Evolutionary conservation across 2,797 vertebrate genomes (phyloP).

Genomic region (Sebastes nivosus): DNA sequence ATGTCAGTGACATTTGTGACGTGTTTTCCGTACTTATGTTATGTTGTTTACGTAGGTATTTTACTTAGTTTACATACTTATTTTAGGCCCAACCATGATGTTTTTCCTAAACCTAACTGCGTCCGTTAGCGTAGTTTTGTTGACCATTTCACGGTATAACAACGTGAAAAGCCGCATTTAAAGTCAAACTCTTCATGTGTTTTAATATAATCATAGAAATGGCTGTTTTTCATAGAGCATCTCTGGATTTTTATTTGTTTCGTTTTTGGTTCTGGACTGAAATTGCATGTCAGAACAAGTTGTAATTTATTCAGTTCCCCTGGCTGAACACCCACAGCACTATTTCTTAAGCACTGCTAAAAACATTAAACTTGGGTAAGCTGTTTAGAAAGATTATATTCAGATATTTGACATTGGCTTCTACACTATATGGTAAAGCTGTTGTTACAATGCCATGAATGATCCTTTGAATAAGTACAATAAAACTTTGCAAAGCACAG

Average conservation of each 20-base stretch:
- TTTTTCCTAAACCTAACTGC: too few relatives aligned
- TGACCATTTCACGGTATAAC: too few relatives aligned
- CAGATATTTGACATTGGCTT: neutral
- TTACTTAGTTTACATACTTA: too few relatives aligned
- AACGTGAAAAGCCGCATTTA: too few relatives aligned
- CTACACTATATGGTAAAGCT: neutral
- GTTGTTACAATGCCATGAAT: accelerated
- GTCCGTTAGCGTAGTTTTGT: too few relatives aligned
- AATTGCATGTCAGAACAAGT: neutral
- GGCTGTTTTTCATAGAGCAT: neutral
- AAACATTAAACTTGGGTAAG: neutral
- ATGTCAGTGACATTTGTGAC: neutral
- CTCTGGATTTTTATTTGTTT: neutral
- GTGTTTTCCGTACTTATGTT: neutral
- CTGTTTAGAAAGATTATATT: neutral
- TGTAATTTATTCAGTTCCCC: neutral
- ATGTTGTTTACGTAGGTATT: too few relatives aligned
- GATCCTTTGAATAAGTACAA: too few relatives aligned
- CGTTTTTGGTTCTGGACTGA: neutral
- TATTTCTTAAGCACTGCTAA: neutral
- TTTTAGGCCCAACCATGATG: too few relatives aligned
- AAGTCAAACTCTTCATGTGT: neutral
- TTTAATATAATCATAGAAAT: neutral
- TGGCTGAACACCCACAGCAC: neutral
- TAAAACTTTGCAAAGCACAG: neutral